These are phyloP conservation scores for Macrotus californicus DNA, from an alignment of 2,113 vertebrate genomes.

Conservation along the genomic window DNA sequence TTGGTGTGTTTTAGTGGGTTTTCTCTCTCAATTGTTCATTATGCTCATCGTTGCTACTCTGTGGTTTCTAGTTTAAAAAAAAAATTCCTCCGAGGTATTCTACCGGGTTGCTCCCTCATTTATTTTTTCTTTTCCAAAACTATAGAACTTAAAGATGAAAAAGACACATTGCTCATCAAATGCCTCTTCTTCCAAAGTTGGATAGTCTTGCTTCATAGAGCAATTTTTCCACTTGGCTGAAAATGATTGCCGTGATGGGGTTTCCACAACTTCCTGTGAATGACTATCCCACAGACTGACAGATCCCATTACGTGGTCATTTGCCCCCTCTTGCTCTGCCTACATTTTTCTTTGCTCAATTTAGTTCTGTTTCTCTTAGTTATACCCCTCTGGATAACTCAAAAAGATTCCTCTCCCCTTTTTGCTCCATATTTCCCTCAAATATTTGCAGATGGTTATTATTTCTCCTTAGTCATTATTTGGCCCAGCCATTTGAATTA, in stretches of 20 bases:
- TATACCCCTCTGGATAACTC: conserved; percentile 26
- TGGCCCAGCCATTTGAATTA: conserved; percentile 8
- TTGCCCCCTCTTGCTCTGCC: conserved; percentile 36
- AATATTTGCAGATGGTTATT: conserved; percentile 57
- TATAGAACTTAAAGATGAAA: conserved; percentile 57
- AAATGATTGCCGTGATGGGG: conserved; percentile 48
- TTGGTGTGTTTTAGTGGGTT: background rate
- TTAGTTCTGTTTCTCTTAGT: conserved; percentile 54
- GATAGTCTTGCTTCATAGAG: conserved; percentile 41
- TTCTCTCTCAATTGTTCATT: conserved; percentile 49
- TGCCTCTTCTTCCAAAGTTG: conserved; percentile 52
- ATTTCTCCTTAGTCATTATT: conserved; percentile 62
- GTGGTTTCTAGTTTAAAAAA: conserved; percentile 32
- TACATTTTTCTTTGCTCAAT: conserved; percentile 65
- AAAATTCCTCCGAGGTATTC: background rate
- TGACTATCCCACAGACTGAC: conserved; percentile 47
- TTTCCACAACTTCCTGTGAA: conserved; percentile 56
- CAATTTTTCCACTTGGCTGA: conserved; percentile 52
- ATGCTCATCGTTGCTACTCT: conserved; percentile 46
- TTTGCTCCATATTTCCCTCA: conserved; percentile 37
- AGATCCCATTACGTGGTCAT: conserved; percentile 55
- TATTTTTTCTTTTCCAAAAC: conserved; percentile 54
- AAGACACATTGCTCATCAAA: conserved; percentile 53
- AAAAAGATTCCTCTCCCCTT: conserved; percentile 34
- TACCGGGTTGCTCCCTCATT: conserved; percentile 32